A percentile compares a stretch with the other conserved stretches of the same genome.
Conservation (phyloP, 2,113 vertebrate species). For the Sinocyclocheilus anshuiensis region DNA sequence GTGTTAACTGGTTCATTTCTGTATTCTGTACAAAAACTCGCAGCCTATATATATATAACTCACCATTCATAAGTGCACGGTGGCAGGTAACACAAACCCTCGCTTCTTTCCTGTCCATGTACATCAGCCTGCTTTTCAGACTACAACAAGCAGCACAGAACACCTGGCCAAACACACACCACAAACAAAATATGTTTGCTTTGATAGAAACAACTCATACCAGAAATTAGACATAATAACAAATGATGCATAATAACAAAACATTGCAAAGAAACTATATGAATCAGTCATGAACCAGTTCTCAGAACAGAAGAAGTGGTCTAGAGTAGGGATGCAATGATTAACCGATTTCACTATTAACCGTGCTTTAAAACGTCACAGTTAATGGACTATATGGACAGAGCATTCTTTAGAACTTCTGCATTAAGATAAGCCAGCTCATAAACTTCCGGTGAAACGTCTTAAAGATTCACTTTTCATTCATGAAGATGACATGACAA, state of each 20-base stretch:
- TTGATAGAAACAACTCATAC: background rate
- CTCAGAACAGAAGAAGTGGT: background rate
- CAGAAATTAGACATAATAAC: background rate
- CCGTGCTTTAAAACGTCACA: too few species aligned
- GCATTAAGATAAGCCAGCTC: too few species aligned
- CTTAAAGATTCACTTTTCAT: too few species aligned
- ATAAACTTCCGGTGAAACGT: too few species aligned
- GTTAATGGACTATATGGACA: too few species aligned
- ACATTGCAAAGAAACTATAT: background rate
- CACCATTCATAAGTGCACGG: constrained; percentile 89
- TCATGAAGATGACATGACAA: too few species aligned
- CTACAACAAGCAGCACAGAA: constrained; percentile 95
- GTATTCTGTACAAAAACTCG: background rate
- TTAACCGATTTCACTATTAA: too few species aligned
- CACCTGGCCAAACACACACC: constrained; percentile 75
- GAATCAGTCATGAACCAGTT: background rate
- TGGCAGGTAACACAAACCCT: constrained; percentile 96
- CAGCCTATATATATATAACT: constrained; percentile 61
- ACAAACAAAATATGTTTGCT: constrained; percentile 24
- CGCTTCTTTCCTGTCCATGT: constrained; percentile 97
- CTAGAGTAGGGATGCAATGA: background rate
- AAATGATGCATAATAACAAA: background rate
- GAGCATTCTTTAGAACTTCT: too few species aligned
- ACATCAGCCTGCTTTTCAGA: constrained; percentile 88
- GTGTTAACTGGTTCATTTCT: background rate